Base-by-base conservation (phyloP, 1,140 invertebrate genomes). In the Hydropsyche tenuis region DNA sequence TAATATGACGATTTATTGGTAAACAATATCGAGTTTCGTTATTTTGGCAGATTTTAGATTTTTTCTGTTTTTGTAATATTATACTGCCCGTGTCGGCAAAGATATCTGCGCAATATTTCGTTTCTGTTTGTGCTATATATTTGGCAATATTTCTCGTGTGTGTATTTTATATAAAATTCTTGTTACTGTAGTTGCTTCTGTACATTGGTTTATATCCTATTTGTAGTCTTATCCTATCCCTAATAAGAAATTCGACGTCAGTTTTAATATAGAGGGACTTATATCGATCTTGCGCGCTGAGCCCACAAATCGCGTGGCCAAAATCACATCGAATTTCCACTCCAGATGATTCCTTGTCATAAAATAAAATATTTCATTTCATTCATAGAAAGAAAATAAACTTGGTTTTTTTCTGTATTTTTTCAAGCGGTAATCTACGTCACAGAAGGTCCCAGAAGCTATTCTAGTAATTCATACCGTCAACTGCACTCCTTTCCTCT, bases 331-430 rank as follows among this genome's bases (percentile, higher is more conserved):
- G 48, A 66, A 60, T 73, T 73, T 73, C 72, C 72, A 73, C 72
- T 73, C 45, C 43, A 42, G 45, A 69, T 73, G 45, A 73, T 73
- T 66, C 51, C 37, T 43, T 48, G 64, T 65, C 72, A 60, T 73
- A 73, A 69, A 73, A 73, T 73, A 73, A 73, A 56, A 66, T 73
- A 73, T 73, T 73, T 73, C 72, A 66, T 56, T 73, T 73, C 65
- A 73, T 73, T 73, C 72, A 73, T 73, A 20, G 72, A 37, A 63
- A 51, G 63, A 69, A 69, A 73, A 69, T 69, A 73, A 73, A 73
- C 46, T 69, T 42, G 18, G 37, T 42, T 53, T 73, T 68, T 69
- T 60, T 60, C 25, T 27, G 70, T 72, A 64, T 72, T 73, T 73
- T 72, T 73, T 64, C 62, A 11, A 65, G 42, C 60, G 56, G 63